A percentile compares a stretch with the other conserved stretches of the same genome.
Conservation (phyloP, 1,140 invertebrate species). For the Cherax quadricarinatus region DNA sequence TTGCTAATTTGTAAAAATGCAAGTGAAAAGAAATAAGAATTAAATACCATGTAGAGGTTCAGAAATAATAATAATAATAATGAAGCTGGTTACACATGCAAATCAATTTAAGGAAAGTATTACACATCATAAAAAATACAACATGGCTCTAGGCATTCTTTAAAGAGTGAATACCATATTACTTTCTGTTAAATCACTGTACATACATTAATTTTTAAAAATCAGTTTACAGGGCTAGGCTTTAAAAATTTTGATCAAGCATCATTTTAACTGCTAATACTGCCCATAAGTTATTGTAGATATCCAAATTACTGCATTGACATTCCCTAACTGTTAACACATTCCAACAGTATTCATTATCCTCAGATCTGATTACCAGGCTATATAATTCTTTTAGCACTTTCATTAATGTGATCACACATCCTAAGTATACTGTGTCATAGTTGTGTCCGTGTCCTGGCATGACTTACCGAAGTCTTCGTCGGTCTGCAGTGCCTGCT, state of each 20-base stretch:
- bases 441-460: conserved; percentile 31
- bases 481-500: conserved; percentile 76
- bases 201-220: too few species aligned
- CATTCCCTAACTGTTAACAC: background rate
- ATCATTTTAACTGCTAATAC: background rate
- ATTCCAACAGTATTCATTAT: background rate
- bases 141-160: conserved; percentile 55
- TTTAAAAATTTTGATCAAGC: background rate
- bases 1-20: conserved; percentile 7
- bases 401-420: too few species aligned
- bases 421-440: background rate
- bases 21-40: conserved; percentile 4
- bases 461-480: conserved; percentile 67
- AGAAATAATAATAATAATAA: background rate
- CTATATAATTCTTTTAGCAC: background rate
- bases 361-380: background rate
- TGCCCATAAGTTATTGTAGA: background rate
- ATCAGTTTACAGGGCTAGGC: too few species aligned
- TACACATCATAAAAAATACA: conserved; percentile 21
- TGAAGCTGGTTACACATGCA: conserved; percentile 58
- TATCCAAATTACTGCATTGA: background rate
- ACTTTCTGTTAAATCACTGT: background rate
- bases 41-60: conserved; percentile 1
- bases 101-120: conserved; percentile 22
- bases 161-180: background rate